Evolutionary conservation across 2,888 invertebrate species (phyloP), one percentile per base, ranked within the genome.

Genomic region (Drosophila subquinaria): DNA sequence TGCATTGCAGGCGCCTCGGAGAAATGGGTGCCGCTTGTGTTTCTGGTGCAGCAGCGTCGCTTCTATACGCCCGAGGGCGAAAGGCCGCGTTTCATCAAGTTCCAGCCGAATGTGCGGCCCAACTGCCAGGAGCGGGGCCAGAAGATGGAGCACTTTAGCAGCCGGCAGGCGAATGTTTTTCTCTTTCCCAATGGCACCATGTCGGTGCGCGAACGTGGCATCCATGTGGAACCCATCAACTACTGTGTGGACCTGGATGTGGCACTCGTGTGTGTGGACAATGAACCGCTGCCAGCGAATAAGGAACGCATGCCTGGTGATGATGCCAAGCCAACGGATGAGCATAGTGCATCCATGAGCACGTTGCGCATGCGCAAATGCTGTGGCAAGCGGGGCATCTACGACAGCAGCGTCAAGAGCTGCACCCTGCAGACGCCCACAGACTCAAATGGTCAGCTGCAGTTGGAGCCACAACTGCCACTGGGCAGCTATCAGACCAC

Each of bases 211-310:
- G 94, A 94, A 61, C 93, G 93, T 51, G 89, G 89, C 0, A 79
- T 90, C 1, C 80, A 92, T 0, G 91, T 95, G 66, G 93, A 94
- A 6, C 94, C 95, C 0, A 91, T 91, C 1, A 94, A 94, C 43
- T 97, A 95, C 92, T 97, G 97, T 92, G 94, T 95, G 45, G 97
- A 97, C 90, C 93, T 94, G 40, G 93, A 93, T 17, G 95, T 94
- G 3, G 95, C 95, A 9, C 92, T 96, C 4, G 94, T 95, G 4
- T 83, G 83, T 48, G 45, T 63, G 13, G 60, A 66, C 9, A 9
- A 3, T 8, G 42, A 48, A 4, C 17, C 20, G 15, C 4, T 13
- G 0, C 35, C 59, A 13, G 4, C 43, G 9, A 20, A 43, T 17
- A 55, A 53, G 11, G 52, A 65, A 10, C 64, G 35, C 3, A 33